These are phyloP conservation scores for Aphaenogaster floridana DNA, from an alignment of 1,140 invertebrate species.

Conservation along the genomic window DNA sequence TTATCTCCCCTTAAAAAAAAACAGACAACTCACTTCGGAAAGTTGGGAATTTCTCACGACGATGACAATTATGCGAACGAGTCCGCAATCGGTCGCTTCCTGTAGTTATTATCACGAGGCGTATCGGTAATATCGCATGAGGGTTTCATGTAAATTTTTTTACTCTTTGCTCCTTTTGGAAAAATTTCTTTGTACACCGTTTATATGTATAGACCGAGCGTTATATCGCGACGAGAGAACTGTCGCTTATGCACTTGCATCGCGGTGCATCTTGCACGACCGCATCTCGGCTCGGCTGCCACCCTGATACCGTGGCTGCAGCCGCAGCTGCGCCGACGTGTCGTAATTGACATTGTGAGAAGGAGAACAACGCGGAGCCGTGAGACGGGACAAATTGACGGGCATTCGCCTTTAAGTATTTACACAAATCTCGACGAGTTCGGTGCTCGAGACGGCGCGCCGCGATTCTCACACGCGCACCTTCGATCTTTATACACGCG, in stretches of 20 bases:
- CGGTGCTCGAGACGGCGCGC: background rate
- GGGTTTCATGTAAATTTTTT: background rate
- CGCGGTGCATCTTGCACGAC: constrained; percentile 44
- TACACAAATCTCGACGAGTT: constrained; percentile 19
- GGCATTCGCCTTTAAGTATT: constrained; percentile 22
- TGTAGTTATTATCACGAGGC: background rate
- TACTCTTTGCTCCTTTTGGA: background rate
- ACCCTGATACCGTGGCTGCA: constrained; percentile 72
- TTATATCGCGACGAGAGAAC: background rate
- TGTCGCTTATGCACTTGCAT: constrained; percentile 38
- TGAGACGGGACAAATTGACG: background rate
- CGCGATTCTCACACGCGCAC: background rate
- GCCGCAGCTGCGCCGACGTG: constrained; percentile 69
- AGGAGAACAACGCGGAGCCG: background rate
- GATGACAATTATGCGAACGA: background rate
- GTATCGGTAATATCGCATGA: background rate
- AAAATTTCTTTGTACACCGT: background rate
- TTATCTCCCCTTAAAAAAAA: background rate
- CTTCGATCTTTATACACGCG: background rate
- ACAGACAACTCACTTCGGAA: background rate
- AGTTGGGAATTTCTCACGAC: background rate
- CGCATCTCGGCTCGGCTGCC: constrained; percentile 58
- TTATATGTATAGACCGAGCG: background rate
- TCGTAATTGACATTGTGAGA: constrained; percentile 26
- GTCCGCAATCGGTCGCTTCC: background rate